Evolutionary conservation across 2,888 invertebrate species (phyloP), one percentile per base, ranked within the genome.

Genomic region (Stenichneumon culpator): DNA sequence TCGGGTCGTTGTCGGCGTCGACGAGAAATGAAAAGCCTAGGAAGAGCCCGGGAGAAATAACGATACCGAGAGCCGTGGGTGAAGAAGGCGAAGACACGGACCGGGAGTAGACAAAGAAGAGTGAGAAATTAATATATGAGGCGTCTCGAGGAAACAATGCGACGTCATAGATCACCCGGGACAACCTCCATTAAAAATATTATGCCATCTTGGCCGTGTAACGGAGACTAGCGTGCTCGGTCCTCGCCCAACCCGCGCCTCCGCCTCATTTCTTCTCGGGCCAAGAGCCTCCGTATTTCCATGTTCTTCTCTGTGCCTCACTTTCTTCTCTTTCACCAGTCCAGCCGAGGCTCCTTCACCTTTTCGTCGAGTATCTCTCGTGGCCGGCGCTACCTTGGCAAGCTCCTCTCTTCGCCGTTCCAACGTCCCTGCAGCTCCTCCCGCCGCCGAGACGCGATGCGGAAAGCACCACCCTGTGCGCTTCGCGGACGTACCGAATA

Each of bases 171-270:
- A 93, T 94, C 93, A 93, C 91, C 92, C 91, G 89, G 90, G 92
- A 92, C 93, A 91, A 91, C 92, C 91, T 92, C 93, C 93, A 93
- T 93, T 93, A 93, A 93, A 93, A 93, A 93, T 93, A 93, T 93
- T 93, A 92, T 93, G 92, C 91, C 93, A 92, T 92, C 93, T 93
- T 93, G 90, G 88, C 89, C 89, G 87, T 87, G 89, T 84, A 87
- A 89, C 89, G 85, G 78, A 65, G 47, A 63, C 68, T 65, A 54
- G 79, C 80, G 60, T 63, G 60, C 81, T 63, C 73, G 73, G 54
- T 75, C 83, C 80, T 47, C 7, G 78, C 80, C 72, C 73, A 82
- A 75, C 72, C 82, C 83, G 73, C 82, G 75, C 84, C 86, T 86
- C 70, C 69, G 74, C 74, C 84, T 86, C 72, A 77, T 77, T 75